Conservation (phyloP, 2,797 vertebrate species). For the Takifugu ocellatus region DNA sequence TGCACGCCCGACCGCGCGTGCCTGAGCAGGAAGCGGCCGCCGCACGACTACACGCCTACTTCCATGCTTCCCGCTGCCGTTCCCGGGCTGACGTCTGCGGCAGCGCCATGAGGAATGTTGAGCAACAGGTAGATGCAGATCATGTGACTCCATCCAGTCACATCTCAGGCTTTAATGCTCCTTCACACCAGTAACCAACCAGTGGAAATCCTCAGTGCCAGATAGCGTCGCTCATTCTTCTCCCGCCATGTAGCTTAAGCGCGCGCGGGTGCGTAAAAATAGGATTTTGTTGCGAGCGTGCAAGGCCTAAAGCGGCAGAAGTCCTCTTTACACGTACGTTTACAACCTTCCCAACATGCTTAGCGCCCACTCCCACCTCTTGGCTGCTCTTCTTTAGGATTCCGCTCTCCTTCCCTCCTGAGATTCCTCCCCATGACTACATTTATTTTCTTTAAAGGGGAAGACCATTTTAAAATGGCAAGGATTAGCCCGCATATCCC, state of each 20-base stretch:
- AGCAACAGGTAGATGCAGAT: constrained; percentile 27
- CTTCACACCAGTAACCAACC: constrained; percentile 24
- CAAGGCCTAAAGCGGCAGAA: constrained; percentile 45
- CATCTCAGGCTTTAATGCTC: not conserved
- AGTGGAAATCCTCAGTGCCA: constrained; percentile 32
- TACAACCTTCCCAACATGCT: constrained; percentile 44
- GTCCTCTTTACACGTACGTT: constrained; percentile 33
- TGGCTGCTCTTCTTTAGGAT: constrained; percentile 43
- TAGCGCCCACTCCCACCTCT: constrained; percentile 59
- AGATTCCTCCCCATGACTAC: constrained; percentile 68
- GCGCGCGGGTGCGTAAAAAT: constrained; percentile 39
- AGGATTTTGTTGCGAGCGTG: constrained; percentile 37
- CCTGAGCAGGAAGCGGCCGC: constrained; percentile 75
- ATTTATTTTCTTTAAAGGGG: constrained; percentile 64
- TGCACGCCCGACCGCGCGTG: constrained; percentile 32
- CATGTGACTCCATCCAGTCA: not conserved
- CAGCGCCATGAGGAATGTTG: not conserved
- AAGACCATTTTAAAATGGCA: constrained; percentile 70
- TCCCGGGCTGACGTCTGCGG: constrained; percentile 28
- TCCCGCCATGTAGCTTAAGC: constrained; percentile 16
- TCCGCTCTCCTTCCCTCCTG: constrained; percentile 35
- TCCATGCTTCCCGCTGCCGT: not conserved
- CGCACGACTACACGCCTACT: constrained; percentile 9
- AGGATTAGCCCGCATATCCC: constrained; percentile 78
- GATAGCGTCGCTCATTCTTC: constrained; percentile 8